Conservation (phyloP, 2,797 vertebrate genomes). For the Uromys caudimaculatus region DNA sequence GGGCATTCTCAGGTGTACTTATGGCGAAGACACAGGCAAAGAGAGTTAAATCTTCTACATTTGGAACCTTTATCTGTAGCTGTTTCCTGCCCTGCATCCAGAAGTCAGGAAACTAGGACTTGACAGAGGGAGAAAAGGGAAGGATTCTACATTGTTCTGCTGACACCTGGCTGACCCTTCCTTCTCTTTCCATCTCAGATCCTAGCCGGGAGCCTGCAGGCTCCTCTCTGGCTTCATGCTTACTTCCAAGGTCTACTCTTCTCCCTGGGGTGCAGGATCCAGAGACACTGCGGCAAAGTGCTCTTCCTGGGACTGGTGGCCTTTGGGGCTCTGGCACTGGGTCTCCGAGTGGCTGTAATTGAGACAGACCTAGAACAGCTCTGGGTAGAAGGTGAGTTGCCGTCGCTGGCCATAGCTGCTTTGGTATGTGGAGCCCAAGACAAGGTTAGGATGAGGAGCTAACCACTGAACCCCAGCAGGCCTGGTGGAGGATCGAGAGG, state of each 20-base stretch:
- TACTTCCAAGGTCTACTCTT: conserved; percentile 98
- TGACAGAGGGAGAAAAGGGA: not conserved
- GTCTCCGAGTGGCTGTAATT: conserved; percentile 95
- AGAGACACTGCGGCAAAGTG: conserved; percentile 98
- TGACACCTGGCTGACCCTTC: conserved; percentile 51
- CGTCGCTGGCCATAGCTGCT: not conserved
- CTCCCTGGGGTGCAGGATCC: conserved; percentile 97
- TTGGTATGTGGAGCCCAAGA: not conserved
- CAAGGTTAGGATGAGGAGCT: not conserved
- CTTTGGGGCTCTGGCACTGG: conserved; percentile 97
- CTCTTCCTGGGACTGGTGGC: conserved; percentile 97
- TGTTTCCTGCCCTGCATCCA: not conserved
- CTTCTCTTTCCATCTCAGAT: conserved; percentile 67
- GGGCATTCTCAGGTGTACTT: not conserved
- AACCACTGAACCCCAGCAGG: not conserved
- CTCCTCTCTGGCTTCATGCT: conserved; percentile 96
- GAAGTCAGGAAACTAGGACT: conserved; percentile 18
- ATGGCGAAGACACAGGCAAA: too few relatives aligned
- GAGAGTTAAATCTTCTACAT: not conserved
- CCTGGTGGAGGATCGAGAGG: not conserved
- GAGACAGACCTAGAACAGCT: conserved; percentile 98
- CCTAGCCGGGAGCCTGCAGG: conserved; percentile 77
- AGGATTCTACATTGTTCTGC: not conserved
- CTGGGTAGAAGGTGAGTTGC: conserved; percentile 97
- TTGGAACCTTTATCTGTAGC: not conserved